phyloP scores from a whole-genome alignment of 2,888 invertebrate species.

The Melieria omissa region DNA sequence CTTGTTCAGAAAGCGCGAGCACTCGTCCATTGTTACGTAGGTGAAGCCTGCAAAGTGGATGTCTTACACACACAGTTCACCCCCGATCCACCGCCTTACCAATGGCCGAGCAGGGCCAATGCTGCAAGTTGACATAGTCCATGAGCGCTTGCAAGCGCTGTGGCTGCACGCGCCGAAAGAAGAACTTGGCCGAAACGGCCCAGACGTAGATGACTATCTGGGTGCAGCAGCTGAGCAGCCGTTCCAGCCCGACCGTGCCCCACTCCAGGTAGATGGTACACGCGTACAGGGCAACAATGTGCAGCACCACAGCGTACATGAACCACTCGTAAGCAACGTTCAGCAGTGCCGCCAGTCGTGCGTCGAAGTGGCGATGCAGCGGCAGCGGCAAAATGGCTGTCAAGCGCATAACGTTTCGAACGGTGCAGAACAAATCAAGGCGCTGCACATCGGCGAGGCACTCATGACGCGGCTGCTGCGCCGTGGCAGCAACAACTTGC shows the following conservation, averaged over 20 bases:
- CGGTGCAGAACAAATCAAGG: slow-evolving; percentile 49
- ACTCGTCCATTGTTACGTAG: slow-evolving; percentile 52
- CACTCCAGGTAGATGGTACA: slow-evolving; percentile 49
- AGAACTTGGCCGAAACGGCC: slow-evolving; percentile 53
- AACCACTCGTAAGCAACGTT: slow-evolving; percentile 46
- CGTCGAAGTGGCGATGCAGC: neutral
- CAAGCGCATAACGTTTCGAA: slow-evolving; percentile 47
- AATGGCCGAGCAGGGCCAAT: slow-evolving; percentile 50
- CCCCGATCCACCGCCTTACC: slow-evolving; percentile 34
- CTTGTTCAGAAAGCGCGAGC: slow-evolving; percentile 45
- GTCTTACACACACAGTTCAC: neutral
- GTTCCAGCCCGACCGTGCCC: slow-evolving; percentile 50
- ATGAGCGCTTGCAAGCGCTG: slow-evolving; percentile 45
- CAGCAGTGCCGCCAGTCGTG: slow-evolving; percentile 5
- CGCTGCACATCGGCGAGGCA: slow-evolving; percentile 39
- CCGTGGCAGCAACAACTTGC: too few species aligned
- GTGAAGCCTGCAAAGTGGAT: slow-evolving; percentile 50
- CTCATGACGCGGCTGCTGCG: neutral
- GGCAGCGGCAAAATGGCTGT: slow-evolving; percentile 48
- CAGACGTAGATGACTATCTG: slow-evolving; percentile 57
- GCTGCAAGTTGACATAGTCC: slow-evolving; percentile 47
- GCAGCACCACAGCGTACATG: slow-evolving; percentile 46
- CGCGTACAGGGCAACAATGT: slow-evolving; percentile 48
- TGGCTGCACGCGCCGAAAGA: slow-evolving; percentile 53
- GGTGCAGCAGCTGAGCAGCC: slow-evolving; percentile 53